Evolutionary conservation across 2,888 invertebrate genomes (phyloP).

Genomic region (Brenthis hecate): DNA sequence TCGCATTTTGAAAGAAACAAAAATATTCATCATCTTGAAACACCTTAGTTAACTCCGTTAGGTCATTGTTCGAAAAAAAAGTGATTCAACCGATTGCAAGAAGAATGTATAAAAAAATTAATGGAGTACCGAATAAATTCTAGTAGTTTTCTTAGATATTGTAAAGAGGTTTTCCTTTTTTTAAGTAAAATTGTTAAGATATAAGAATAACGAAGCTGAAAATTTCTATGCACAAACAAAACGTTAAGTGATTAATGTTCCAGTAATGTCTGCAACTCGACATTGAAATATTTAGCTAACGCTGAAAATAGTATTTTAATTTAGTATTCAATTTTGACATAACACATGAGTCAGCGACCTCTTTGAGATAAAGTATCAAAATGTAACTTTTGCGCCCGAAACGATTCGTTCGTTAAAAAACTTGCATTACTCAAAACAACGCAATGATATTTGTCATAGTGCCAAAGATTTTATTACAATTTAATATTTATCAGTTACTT

Average conservation of each 20-base stretch:
- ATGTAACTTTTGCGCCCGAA: constrained; percentile 40
- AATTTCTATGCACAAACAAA: constrained; percentile 1
- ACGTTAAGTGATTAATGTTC: constrained; percentile 21
- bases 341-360: constrained; percentile 46
- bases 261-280: constrained; percentile 38
- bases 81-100: not conserved
- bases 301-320: constrained; percentile 45
- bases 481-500: constrained; percentile 14
- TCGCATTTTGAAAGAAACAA: not conserved
- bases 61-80: not conserved
- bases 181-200: too few species aligned
- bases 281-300: constrained; percentile 46
- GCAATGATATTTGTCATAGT: constrained; percentile 46
- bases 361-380: constrained; percentile 34
- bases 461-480: constrained; percentile 45
- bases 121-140: not conserved
- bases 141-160: too few species aligned
- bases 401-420: constrained; percentile 23
- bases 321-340: constrained; percentile 38
- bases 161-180: too few species aligned
- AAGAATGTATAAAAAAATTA: not conserved
- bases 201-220: not conserved
- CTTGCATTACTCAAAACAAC: constrained; percentile 41
- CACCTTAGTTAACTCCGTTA: not conserved
- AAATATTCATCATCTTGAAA: not conserved